A percentile compares a stretch with the other conserved stretches of the same genome.
These are phyloP conservation scores for Patella pellucida DNA, from an alignment of 2,888 invertebrate species.

Conservation along the genomic window DNA sequence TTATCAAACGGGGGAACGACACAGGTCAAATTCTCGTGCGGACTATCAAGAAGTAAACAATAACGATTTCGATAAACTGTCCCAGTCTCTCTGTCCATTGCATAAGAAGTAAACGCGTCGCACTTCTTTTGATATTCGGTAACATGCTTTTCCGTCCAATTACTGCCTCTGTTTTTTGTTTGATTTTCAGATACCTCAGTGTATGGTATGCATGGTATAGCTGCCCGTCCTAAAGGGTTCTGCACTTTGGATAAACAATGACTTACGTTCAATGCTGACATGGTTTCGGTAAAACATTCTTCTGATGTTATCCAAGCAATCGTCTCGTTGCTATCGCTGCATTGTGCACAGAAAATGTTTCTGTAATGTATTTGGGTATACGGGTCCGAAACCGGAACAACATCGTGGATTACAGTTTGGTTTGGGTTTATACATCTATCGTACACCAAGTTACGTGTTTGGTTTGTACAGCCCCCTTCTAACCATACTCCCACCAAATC, in stretches of 20 bases:
- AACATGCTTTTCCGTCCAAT: neutral
- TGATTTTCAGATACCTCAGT: neutral
- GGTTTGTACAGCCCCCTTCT: neutral
- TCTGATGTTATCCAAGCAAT: neutral
- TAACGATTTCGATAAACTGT: neutral
- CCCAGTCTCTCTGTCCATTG: neutral
- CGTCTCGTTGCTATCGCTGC: neutral
- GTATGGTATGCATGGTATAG: neutral
- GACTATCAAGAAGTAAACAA: neutral
- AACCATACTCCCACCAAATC: neutral
- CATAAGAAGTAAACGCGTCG: neutral
- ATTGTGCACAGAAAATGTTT: conserved; percentile 14
- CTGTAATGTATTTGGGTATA: conserved; percentile 14
- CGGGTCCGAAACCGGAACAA: conserved; percentile 16
- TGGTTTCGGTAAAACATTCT: neutral
- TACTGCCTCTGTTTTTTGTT: neutral
- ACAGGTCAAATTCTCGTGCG: neutral
- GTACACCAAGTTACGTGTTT: neutral
- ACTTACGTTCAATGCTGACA: neutral
- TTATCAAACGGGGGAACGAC: neutral
- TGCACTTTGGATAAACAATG: neutral
- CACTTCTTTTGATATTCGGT: neutral
- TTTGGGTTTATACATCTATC: neutral
- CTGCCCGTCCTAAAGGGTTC: neutral
- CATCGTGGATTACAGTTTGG: neutral